These are phyloP conservation scores for Oreochromis aureus DNA, from an alignment of 2,113 vertebrate genomes.

Conservation along the genomic window DNA sequence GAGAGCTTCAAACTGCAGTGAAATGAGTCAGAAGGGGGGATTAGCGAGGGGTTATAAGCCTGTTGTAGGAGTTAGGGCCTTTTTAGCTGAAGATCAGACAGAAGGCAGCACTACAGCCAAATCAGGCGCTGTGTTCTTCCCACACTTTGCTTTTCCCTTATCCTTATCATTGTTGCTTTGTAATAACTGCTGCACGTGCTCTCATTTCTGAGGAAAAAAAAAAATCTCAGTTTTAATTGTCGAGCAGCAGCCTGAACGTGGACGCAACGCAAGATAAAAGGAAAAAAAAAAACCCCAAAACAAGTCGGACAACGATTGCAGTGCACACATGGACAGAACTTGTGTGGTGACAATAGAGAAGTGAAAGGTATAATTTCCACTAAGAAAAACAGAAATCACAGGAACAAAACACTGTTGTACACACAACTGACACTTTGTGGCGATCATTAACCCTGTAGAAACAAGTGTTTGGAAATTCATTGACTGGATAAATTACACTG, in stretches of 20 bases:
- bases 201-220: neutral
- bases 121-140: slow-evolving; percentile 50
- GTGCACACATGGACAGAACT: neutral
- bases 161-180: slow-evolving; percentile 27
- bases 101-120: slow-evolving; percentile 39
- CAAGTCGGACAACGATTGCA: neutral
- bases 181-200: slow-evolving; percentile 15
- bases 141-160: slow-evolving; percentile 33
- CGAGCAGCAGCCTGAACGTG: neutral
- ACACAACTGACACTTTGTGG: neutral
- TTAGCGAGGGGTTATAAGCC: slow-evolving; percentile 60
- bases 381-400: neutral
- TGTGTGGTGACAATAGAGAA: neutral
- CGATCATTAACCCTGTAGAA: slow-evolving; percentile 3
- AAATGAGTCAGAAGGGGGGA: slow-evolving; percentile 64
- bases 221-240: neutral
- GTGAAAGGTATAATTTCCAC: slow-evolving; percentile 14
- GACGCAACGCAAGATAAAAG: neutral
- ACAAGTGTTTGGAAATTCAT: neutral
- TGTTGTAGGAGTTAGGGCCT: slow-evolving; percentile 61
- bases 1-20: slow-evolving; percentile 56
- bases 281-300: neutral
- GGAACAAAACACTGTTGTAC: neutral
- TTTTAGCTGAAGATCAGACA: slow-evolving; percentile 64
- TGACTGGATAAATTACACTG: slow-evolving; percentile 28